These are phyloP conservation scores for Vultur gryphus DNA, from an alignment of 2,797 vertebrate species.

Conservation along the genomic window DNA sequence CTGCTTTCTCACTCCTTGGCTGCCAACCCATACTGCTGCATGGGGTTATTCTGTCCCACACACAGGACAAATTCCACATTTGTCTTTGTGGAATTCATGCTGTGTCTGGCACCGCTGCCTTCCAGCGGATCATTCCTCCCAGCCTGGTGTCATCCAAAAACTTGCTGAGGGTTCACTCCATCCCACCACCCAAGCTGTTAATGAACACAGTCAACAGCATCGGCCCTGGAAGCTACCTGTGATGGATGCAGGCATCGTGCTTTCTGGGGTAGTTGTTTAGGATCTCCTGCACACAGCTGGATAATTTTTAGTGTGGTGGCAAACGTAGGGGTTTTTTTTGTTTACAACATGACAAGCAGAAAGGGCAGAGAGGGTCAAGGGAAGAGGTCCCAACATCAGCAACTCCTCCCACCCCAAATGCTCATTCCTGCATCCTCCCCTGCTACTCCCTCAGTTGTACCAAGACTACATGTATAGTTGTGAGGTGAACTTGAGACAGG, in stretches of 20 bases:
- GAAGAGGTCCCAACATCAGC: neutral
- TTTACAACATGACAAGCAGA: neutral
- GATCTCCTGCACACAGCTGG: neutral
- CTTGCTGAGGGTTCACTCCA: neutral
- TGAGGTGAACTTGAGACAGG: conserved; percentile 1
- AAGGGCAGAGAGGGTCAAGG: neutral
- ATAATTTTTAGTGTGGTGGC: neutral
- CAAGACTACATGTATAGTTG: accelerated
- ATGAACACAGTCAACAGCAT: neutral
- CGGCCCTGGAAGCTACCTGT: neutral
- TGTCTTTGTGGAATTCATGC: neutral
- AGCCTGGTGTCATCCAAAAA: neutral
- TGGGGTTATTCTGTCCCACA: neutral
- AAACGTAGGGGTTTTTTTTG: neutral
- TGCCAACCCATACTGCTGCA: neutral
- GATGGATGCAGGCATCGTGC: neutral
- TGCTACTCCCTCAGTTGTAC: neutral
- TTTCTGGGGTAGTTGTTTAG: neutral
- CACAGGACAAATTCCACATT: neutral
- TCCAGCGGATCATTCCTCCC: neutral
- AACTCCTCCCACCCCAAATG: neutral
- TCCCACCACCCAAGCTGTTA: neutral
- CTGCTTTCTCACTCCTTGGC: neutral
- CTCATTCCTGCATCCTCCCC: neutral
- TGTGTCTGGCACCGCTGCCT: neutral